A percentile compares a stretch with the other conserved stretches of the same genome.
Evolutionary conservation across 1,140 invertebrate genomes (phyloP).

Genomic region (Drosophila virilis): DNA sequence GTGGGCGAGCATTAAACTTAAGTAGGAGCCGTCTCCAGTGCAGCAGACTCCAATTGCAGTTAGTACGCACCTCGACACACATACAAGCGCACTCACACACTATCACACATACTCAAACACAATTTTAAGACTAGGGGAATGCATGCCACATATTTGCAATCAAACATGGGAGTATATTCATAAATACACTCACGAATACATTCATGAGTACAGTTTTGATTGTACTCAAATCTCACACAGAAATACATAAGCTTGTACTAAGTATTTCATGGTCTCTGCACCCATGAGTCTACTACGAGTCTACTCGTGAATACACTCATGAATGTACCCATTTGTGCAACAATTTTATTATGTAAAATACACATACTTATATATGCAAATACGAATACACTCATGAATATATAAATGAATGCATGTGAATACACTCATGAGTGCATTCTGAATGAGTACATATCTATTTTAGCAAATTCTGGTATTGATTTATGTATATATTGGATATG

Average conservation of each 20-base stretch:
- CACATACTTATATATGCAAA: neutral
- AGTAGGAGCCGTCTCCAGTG: slow-evolving; percentile 11
- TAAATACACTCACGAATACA: slow-evolving; percentile 7
- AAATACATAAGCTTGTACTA: too few relatives aligned
- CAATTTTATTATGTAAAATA: neutral
- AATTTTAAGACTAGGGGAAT: neutral
- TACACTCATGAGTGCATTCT: neutral
- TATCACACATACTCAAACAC: too few relatives aligned
- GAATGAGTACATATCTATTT: neutral
- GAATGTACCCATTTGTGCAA: neutral
- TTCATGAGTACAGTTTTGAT: neutral
- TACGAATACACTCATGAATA: neutral
- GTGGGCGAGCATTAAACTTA: slow-evolving; percentile 31
- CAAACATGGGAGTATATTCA: neutral
- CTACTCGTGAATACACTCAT: slow-evolving; percentile 4
- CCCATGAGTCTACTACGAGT: neutral
- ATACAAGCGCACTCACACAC: neutral
- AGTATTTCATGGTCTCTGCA: too few relatives aligned
- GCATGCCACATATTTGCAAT: neutral
- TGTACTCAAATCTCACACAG: neutral
- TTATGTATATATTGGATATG: too few relatives aligned
- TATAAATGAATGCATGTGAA: neutral
- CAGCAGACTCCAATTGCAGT: slow-evolving; percentile 32
- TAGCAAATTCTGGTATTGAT: too few relatives aligned
- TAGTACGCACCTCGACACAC: slow-evolving; percentile 30